A percentile compares a stretch with the other conserved stretches of the same genome.
Evolutionary conservation across 2,888 invertebrate species (phyloP).

Genomic region (Polymixis lichenea): DNA sequence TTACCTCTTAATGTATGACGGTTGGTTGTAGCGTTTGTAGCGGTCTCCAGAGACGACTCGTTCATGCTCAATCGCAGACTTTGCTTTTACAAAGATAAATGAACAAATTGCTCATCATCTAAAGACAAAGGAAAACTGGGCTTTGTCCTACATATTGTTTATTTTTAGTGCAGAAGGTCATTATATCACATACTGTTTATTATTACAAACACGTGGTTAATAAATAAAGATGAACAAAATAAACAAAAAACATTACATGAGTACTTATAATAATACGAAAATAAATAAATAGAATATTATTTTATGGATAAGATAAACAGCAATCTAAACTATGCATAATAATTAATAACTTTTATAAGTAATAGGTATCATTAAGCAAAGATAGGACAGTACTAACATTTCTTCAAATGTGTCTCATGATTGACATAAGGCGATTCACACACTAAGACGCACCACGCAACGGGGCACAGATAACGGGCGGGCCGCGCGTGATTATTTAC

Average conservation of each 20-base stretch:
- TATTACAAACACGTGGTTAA: background rate
- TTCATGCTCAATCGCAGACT: background rate
- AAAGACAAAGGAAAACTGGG: background rate
- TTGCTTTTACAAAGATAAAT: constrained; percentile 12
- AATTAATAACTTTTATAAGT: background rate
- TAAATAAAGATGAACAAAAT: background rate
- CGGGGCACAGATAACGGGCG: too few relatives aligned
- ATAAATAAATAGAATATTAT: background rate
- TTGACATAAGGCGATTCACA: too few relatives aligned
- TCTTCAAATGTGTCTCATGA: background rate
- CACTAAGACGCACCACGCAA: too few relatives aligned
- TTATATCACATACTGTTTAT: background rate
- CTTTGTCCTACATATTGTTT: background rate
- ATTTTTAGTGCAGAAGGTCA: background rate
- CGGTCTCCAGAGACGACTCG: background rate
- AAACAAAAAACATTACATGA: background rate
- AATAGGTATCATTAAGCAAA: too few relatives aligned
- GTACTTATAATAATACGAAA: background rate
- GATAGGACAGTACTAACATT: background rate
- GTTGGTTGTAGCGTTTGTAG: background rate
- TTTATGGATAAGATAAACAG: background rate
- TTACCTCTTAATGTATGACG: constrained; percentile 15
- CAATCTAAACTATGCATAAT: background rate
- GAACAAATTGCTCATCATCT: background rate
- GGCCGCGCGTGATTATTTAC: too few relatives aligned